phyloP scores from a whole-genome alignment of 2,888 invertebrate genomes.

The Pogonocherus hispidulus region DNA sequence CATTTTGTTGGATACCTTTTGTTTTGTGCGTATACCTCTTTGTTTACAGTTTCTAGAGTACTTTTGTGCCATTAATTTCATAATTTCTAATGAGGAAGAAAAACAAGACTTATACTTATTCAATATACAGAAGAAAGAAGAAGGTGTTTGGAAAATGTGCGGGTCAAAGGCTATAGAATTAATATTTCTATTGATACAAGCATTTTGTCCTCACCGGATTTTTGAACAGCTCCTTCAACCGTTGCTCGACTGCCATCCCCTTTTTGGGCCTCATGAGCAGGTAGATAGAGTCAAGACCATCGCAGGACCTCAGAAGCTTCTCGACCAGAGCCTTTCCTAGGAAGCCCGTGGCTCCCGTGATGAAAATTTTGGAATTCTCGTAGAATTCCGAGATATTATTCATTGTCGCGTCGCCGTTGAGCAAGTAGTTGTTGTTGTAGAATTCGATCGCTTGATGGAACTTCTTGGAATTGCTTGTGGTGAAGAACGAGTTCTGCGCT shows the following conservation, averaged over 20 bases:
- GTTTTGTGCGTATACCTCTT: too few species aligned
- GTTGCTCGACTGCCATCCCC: conserved; percentile 78
- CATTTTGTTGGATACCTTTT: too few species aligned
- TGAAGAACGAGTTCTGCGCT: conserved; percentile 36
- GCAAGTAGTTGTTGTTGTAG: conserved; percentile 41
- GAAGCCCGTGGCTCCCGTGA: conserved; percentile 73
- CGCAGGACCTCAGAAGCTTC: conserved; percentile 90
- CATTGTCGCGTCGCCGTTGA: conserved; percentile 44
- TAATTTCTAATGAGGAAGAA: too few species aligned
- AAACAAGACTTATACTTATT: too few species aligned
- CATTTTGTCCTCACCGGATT: conserved; percentile 78
- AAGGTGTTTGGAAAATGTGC: too few species aligned
- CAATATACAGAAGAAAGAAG: too few species aligned
- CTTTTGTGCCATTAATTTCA: too few species aligned
- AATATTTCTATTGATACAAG: too few species aligned
- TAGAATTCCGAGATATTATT: conserved; percentile 63
- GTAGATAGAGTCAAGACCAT: conserved; percentile 82
- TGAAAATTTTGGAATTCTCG: conserved; percentile 62
- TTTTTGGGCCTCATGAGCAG: conserved; percentile 84
- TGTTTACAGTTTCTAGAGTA: too few species aligned
- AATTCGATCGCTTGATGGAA: conserved; percentile 1
- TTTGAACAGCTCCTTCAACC: conserved; percentile 81
- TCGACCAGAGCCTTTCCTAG: conserved; percentile 94
- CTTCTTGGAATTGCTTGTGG: conserved; percentile 23
- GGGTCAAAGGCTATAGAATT: too few species aligned